Base-by-base conservation (phyloP, 2,113 vertebrate genomes). In the Pogonocichla stellata region DNA sequence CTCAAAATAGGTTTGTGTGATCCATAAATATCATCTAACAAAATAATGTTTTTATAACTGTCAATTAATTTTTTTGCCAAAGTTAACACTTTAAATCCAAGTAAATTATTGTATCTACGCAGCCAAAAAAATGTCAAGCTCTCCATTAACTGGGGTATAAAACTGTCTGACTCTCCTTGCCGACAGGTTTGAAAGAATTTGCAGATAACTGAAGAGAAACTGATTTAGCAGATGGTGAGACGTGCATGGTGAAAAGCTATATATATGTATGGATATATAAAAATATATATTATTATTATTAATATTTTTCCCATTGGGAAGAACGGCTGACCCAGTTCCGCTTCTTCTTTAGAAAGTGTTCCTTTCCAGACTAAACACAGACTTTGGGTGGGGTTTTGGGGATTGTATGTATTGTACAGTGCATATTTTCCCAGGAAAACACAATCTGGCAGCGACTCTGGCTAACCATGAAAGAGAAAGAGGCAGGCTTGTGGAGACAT, bases 321-420 rank as follows among this genome's bases (percentile, higher is more conserved):
- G 90, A 91, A 96, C 0, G 91, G 57, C 92, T 95, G 87, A 95
- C 86, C 82, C 47, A 95, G 77, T 94, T 96, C 90, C 56, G 34
- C 91, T 96, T 69, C 86, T 72, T 88, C 94, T 97, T 93, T 92
- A 89, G 61, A 86, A 93, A 89, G 31, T 51, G 22, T 22, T 95
- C 53, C 62, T 94, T 97, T 96, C 96, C 93, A 97, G 95, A 97
- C 91, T 97, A 97, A 96, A 97, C 95, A 96, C 93, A 97, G 95
- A 96, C 96, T 97, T 96, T 92, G 95, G 96, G 96, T 94, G 96
- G 93, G 91, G 94, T 94, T 89, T 72, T 74, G 80, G 73, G 86
- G 91, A 86, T 91, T 96, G 92, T 85, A 84, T 95, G 90, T 90
- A 74, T 97, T 96, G 93, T 93, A 91, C 88, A 83, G 94, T 94